Evolutionary conservation across 2,888 invertebrate genomes (phyloP), one percentile per base, ranked within the genome.

Genomic region (Flexamia atlantica): DNA sequence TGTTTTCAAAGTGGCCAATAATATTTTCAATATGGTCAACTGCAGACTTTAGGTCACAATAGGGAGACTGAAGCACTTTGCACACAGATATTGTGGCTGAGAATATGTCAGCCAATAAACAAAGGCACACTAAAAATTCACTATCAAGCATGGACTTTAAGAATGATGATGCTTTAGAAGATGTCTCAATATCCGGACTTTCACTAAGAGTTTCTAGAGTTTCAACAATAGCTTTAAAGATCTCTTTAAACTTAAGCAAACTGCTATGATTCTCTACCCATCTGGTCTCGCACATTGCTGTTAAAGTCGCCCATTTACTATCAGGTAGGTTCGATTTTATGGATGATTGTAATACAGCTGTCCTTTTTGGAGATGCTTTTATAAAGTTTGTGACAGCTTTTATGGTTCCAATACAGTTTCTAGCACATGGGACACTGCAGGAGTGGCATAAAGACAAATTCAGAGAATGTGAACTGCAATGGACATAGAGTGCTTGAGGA

Each of bases 391-490:
- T n/a, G n/a, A n/a, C n/a, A n/a, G n/a, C n/a, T n/a, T n/a, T n/a
- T n/a, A n/a, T n/a, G n/a, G n/a, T n/a, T n/a, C n/a, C n/a, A n/a
- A n/a, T n/a, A n/a, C n/a, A n/a, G n/a, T n/a, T n/a, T n/a, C n/a
- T n/a, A n/a, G n/a, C n/a, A n/a, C n/a, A n/a, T n/a, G n/a, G n/a
- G n/a, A n/a, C n/a, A n/a, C n/a, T n/a, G n/a, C 79, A 79, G 23
- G 50, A 42, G 28, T 79, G 46, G 28, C 46, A 79, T 79, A 79
- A 46, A 20, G 50, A 46, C 79, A 79, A 79, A 50, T 46, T 79
- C 25, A 79, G n/a, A 17, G 79, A 79, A 50, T 79, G 50, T 12
- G 46, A 46, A 46, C 79, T 79, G 30, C 79, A 79, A 20, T 79
- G 79, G n/a, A 46, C 79, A 23, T 42, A 79, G 9, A 46, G 28